Percentiles rank a stretch among this genome's conserved stretches.
Conservation (phyloP, 2,113 vertebrate species). For the Notarius lentiginosus region DNA sequence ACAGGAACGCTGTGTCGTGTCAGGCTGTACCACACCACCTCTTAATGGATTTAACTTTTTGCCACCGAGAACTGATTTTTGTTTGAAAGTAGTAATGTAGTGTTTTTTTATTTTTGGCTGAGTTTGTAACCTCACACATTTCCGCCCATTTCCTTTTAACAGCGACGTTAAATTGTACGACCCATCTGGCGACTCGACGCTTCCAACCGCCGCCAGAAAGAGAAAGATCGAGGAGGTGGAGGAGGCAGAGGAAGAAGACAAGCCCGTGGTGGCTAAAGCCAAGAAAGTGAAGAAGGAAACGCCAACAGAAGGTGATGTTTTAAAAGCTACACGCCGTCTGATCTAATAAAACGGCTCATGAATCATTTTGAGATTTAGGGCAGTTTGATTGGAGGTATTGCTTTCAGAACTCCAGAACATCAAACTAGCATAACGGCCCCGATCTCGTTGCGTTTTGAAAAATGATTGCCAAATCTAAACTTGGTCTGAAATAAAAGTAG, state of each 20-base stretch:
- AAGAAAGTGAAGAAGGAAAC: conserved; percentile 84
- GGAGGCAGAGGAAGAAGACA: conserved; percentile 70
- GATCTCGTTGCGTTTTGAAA: not conserved
- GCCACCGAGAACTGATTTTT: not conserved
- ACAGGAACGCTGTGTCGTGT: no score
- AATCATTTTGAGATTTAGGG: not conserved
- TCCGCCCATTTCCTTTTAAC: conserved; percentile 19
- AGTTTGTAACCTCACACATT: not conserved
- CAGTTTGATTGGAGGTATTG: not conserved
- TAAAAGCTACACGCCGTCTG: not conserved
- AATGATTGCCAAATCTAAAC: not conserved
- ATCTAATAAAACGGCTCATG: not conserved
- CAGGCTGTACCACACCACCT: not conserved
- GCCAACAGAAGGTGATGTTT: conserved; percentile 57
- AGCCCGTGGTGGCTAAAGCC: conserved; percentile 65
- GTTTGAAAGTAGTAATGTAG: no score
- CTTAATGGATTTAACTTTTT: not conserved
- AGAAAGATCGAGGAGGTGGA: conserved; percentile 87
- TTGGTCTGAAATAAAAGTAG: not conserved
- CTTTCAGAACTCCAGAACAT: not conserved
- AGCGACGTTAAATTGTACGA: conserved; percentile 91
- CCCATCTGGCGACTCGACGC: conserved; percentile 89
- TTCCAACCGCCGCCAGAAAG: conserved; percentile 87
- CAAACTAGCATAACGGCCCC: not conserved
- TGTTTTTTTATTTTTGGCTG: no score